phyloP scores from a whole-genome alignment of 2,113 vertebrate species.

The Picathartes gymnocephalus region DNA sequence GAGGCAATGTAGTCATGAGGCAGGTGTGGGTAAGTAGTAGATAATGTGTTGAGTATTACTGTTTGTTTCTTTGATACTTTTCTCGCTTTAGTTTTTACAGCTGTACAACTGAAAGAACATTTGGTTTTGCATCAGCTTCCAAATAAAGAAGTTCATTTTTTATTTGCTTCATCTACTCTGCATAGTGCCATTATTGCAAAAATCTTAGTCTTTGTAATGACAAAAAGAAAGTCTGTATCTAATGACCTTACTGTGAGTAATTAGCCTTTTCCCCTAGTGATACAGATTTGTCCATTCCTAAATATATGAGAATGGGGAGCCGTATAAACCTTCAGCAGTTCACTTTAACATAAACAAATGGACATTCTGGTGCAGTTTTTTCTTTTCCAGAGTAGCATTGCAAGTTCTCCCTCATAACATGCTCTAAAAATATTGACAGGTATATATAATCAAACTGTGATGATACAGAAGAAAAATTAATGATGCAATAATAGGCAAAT shows the following conservation, averaged over 20 bases:
- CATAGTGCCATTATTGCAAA: slow-evolving; percentile 40
- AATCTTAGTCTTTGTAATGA: slow-evolving; percentile 68
- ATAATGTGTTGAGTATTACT: neutral
- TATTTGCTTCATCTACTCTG: slow-evolving; percentile 65
- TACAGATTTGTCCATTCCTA: slow-evolving; percentile 59
- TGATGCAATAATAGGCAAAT: slow-evolving; percentile 18
- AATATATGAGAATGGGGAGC: slow-evolving; percentile 50
- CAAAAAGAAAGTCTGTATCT: slow-evolving; percentile 62
- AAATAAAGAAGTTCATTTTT: slow-evolving; percentile 51
- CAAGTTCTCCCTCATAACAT: neutral
- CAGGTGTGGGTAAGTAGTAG: neutral
- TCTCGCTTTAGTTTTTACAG: slow-evolving; percentile 60
- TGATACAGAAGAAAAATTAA: slow-evolving; percentile 37
- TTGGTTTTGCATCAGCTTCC: slow-evolving; percentile 41
- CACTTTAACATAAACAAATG: neutral
- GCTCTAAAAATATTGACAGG: slow-evolving; percentile 41
- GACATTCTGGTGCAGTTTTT: neutral
- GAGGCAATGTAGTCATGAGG: neutral
- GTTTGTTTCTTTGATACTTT: slow-evolving; percentile 46
- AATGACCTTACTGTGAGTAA: slow-evolving; percentile 67
- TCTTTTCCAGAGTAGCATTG: neutral
- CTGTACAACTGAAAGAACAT: slow-evolving; percentile 42
- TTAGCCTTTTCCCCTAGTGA: slow-evolving; percentile 61
- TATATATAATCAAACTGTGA: slow-evolving; percentile 40
- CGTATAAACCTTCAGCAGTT: slow-evolving; percentile 16